phyloP scores from a whole-genome alignment of 92 coral and sea anemone genomes.

The Parazoanthus atlanticus region DNA sequence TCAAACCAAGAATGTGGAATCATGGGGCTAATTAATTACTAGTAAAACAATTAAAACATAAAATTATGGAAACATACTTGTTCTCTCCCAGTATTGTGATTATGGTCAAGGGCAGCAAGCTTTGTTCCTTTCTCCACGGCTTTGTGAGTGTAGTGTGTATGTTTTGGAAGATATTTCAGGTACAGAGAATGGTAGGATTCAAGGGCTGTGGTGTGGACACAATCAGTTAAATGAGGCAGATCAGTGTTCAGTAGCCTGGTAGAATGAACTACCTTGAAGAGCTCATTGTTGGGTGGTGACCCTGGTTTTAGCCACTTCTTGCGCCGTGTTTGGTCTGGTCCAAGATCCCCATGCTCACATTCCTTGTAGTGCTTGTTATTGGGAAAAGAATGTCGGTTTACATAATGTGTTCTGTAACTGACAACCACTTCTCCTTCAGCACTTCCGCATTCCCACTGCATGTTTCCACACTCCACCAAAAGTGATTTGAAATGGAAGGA shows the following conservation, averaged over 20 bases:
- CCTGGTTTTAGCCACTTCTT: slow-evolving; percentile 42
- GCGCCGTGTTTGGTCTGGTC: not conserved
- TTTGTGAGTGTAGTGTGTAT: too few species aligned
- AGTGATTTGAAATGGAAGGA: slow-evolving; percentile 41
- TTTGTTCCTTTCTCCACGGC: too few species aligned
- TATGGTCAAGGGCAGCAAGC: too few species aligned
- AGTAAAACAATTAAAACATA: too few species aligned
- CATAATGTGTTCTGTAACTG: slow-evolving; percentile 37
- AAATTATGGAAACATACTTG: too few species aligned
- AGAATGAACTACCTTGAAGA: slow-evolving; percentile 23
- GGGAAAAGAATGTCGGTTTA: slow-evolving; percentile 39
- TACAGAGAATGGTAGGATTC: slow-evolving; percentile 49
- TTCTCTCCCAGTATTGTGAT: too few species aligned
- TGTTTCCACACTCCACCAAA: slow-evolving; percentile 50
- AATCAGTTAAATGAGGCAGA: not conserved
- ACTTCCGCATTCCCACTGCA: slow-evolving; percentile 25
- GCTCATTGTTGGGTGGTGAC: slow-evolving; percentile 36
- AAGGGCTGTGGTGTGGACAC: slow-evolving; percentile 46
- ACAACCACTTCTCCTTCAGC: slow-evolving; percentile 47
- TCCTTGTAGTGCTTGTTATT: slow-evolving; percentile 29
- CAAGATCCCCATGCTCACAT: slow-evolving; percentile 30
- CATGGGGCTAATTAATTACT: too few species aligned
- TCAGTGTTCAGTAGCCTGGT: slow-evolving; percentile 33
- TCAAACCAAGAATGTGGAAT: too few species aligned
- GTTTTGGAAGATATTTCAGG: slow-evolving; percentile 40